Conservation (phyloP, 2,113 vertebrate species). For the Rhinoderma darwinii region DNA sequence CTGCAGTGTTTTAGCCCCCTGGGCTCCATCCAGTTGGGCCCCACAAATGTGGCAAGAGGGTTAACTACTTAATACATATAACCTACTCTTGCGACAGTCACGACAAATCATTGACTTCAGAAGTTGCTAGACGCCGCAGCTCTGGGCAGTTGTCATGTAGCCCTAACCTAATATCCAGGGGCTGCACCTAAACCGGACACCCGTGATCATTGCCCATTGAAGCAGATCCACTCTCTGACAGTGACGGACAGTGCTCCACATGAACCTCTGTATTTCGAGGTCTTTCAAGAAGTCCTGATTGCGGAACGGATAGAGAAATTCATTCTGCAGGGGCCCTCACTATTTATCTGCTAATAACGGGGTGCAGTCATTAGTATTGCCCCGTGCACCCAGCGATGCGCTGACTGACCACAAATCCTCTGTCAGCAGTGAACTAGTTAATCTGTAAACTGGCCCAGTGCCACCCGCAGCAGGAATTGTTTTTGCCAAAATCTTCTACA, state of each 20-base stretch:
- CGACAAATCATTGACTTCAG: too few relatives aligned
- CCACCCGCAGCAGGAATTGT: conserved; percentile 63
- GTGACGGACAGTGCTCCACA: background rate
- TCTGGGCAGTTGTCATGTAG: too few relatives aligned
- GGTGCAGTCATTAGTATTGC: background rate
- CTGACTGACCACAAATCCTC: background rate
- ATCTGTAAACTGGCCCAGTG: conserved; percentile 41
- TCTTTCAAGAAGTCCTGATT: background rate
- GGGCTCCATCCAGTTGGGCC: too few relatives aligned
- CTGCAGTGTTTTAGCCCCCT: background rate
- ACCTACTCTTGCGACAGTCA: too few relatives aligned
- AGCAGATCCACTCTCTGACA: background rate
- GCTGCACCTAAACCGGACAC: too few relatives aligned
- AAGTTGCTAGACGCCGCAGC: too few relatives aligned
- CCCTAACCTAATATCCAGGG: too few relatives aligned
- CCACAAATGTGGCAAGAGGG: too few relatives aligned
- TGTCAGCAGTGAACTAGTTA: conserved; percentile 38
- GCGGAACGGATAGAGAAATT: background rate
- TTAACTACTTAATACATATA: too few relatives aligned
- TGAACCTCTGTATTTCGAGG: background rate
- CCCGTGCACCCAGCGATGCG: background rate
- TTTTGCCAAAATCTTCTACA: conserved; percentile 67
- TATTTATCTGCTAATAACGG: background rate
- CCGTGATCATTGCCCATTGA: background rate
- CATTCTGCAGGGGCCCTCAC: background rate